phyloP scores from a whole-genome alignment of 2,113 vertebrate species.

The Sprattus sprattus region DNA sequence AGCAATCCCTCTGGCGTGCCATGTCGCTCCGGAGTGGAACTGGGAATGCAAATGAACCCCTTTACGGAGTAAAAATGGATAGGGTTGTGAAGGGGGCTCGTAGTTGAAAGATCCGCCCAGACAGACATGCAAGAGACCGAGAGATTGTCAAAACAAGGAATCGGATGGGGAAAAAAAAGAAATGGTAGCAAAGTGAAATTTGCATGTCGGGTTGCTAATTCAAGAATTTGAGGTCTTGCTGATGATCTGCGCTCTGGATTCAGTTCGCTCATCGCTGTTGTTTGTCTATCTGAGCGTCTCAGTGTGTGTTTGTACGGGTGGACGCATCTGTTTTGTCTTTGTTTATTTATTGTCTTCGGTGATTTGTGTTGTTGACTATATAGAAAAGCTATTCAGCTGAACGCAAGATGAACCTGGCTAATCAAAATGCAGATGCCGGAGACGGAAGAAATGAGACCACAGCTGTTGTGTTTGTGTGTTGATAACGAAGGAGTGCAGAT shows the following conservation, averaged over 20 bases:
- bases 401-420: constrained; percentile 1
- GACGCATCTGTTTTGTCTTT: not conserved
- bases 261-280: constrained; percentile 32
- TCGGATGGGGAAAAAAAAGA: not conserved
- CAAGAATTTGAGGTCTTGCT: constrained; percentile 5
- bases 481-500: not conserved
- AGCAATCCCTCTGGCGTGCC: not conserved
- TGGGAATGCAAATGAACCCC: constrained; percentile 17
- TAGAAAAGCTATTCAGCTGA: not conserved
- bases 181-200: not conserved
- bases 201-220: not conserved
- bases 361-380: not conserved
- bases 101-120: not conserved
- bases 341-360: not conserved
- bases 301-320: not conserved
- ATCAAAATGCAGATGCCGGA: constrained; percentile 1
- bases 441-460: constrained; percentile 1
- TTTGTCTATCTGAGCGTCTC: not conserved
- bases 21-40: not conserved
- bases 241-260: constrained; percentile 18
- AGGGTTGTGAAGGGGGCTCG: not conserved
- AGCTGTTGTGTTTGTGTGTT: not conserved
- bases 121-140: not conserved
- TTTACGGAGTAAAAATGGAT: not conserved
- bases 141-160: not conserved